These are phyloP conservation scores for Ethmia dodecea DNA, from an alignment of 2,888 invertebrate species.

Conservation along the genomic window DNA sequence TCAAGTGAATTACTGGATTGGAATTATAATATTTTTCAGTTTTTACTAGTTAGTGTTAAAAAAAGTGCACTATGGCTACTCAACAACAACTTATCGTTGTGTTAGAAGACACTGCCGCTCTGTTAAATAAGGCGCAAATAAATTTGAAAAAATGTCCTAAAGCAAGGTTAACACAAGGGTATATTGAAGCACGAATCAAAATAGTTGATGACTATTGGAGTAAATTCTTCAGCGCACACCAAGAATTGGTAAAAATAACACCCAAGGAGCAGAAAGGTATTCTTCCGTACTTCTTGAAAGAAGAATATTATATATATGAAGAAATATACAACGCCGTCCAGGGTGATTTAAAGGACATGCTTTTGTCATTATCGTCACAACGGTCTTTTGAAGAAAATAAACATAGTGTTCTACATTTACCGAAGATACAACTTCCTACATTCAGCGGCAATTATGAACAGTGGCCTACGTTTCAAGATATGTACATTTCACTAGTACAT, in stretches of 20 bases:
- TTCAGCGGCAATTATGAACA: constrained; percentile 12
- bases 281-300: not conserved
- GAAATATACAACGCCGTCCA: not conserved
- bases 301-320: not conserved
- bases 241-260: not conserved
- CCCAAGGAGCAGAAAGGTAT: not conserved
- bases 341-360: not conserved
- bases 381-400: not conserved
- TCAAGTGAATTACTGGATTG: not conserved
- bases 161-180: not conserved
- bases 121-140: not conserved
- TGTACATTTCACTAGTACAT: constrained; percentile 11
- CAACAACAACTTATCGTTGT: not conserved
- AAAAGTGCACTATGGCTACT: not conserved
- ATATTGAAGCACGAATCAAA: not conserved
- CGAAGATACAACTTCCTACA: constrained; percentile 12
- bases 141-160: not conserved
- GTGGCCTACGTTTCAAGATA: constrained; percentile 13
- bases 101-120: not conserved
- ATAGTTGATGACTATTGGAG: not conserved
- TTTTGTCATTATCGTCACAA: not conserved
- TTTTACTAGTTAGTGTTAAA: not conserved
- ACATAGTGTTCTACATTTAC: not conserved
- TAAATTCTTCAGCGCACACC: not conserved
- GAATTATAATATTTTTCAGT: not conserved